phyloP scores from a whole-genome alignment of 30 jellyfish, hydroid and myxozoan genomes.

The Hydractinia echinata region DNA sequence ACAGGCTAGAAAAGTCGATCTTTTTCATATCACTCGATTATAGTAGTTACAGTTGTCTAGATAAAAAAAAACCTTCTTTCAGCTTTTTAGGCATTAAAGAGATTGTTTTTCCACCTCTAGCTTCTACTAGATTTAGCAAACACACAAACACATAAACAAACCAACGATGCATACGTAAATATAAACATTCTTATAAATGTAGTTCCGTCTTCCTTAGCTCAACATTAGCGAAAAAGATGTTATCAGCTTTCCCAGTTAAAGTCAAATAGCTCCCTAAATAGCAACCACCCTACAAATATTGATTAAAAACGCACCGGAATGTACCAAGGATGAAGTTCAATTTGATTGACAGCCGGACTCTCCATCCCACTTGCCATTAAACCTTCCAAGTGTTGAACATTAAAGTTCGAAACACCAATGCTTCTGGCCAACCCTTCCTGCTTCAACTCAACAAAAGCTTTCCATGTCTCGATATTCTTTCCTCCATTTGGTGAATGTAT shows the following conservation, averaged over 20 bases:
- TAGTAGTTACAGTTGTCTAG: too few species aligned
- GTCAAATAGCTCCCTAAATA: not conserved
- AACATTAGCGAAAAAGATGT: not conserved
- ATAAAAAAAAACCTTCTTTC: too few species aligned
- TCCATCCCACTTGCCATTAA: constrained; percentile 45
- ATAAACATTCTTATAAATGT: not conserved
- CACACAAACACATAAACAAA: not conserved
- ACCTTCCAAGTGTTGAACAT: constrained; percentile 69
- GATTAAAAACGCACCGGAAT: constrained; percentile 38
- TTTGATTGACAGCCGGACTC: constrained; percentile 83
- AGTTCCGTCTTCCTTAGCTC: not conserved
- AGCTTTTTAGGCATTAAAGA: too few species aligned
- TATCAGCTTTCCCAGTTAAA: not conserved
- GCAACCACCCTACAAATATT: not conserved
- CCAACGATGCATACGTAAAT: not conserved
- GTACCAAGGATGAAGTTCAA: constrained; percentile 91
- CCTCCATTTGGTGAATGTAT: constrained; percentile 81
- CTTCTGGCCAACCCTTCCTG: constrained; percentile 70
- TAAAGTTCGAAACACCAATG: constrained; percentile 92
- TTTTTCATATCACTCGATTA: not conserved
- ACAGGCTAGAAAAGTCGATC: not conserved
- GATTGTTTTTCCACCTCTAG: too few species aligned
- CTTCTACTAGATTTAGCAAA: too few species aligned
- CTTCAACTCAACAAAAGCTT: constrained; percentile 63
- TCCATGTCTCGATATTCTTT: constrained; percentile 72